These are phyloP conservation scores for Callyntrura sp. DNA, from an alignment of 2,888 invertebrate species.

Conservation along the genomic window DNA sequence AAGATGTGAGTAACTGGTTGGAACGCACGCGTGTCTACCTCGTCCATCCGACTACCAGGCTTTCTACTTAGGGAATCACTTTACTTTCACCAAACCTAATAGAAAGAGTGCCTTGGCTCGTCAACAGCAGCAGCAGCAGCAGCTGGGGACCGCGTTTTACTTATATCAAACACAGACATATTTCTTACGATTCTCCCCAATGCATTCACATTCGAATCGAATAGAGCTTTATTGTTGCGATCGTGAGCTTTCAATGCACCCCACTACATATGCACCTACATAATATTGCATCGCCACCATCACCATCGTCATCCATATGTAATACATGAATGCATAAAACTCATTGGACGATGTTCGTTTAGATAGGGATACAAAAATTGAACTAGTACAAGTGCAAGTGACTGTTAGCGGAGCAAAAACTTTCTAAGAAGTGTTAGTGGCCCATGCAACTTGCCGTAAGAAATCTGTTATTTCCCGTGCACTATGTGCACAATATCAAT, in stretches of 20 bases:
- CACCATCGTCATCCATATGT: slow-evolving; percentile 39
- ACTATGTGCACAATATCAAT: slow-evolving; percentile 42
- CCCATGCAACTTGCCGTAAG: not conserved
- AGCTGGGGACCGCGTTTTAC: slow-evolving; percentile 68
- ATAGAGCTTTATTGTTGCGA: too few species aligned
- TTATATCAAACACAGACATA: slow-evolving; percentile 17
- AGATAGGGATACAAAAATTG: slow-evolving; percentile 61
- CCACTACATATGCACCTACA: slow-evolving; percentile 28
- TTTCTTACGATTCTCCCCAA: slow-evolving; percentile 1
- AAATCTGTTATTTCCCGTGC: slow-evolving; percentile 19
- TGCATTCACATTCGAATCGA: not conserved
- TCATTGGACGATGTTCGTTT: slow-evolving; percentile 67
- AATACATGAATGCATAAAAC: slow-evolving; percentile 72
- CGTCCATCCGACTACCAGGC: slow-evolving; percentile 77
- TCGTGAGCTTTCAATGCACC: too few species aligned
- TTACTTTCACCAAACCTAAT: slow-evolving; percentile 77
- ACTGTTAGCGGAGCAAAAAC: slow-evolving; percentile 34
- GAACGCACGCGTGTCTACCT: slow-evolving; percentile 75
- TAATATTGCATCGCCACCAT: slow-evolving; percentile 57
- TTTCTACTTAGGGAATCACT: slow-evolving; percentile 77
- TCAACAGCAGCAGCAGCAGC: slow-evolving; percentile 70
- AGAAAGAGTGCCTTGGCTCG: slow-evolving; percentile 76
- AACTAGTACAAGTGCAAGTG: slow-evolving; percentile 57
- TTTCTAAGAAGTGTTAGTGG: slow-evolving; percentile 44
- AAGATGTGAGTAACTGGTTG: slow-evolving; percentile 75